phyloP scores from a whole-genome alignment of 2,113 vertebrate genomes.

The Typhlomys cinereus region DNA sequence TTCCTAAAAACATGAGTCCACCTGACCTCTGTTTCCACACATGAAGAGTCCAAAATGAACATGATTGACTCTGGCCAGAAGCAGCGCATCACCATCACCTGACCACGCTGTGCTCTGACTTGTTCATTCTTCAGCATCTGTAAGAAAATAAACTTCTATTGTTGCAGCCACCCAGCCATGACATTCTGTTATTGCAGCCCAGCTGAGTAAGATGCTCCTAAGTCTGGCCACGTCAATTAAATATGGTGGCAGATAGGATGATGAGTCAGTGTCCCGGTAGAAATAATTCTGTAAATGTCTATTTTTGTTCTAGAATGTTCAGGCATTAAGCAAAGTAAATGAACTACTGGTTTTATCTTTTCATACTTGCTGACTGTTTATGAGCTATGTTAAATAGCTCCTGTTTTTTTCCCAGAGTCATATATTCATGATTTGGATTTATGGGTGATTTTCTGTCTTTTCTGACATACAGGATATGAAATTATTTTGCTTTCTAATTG shows the following conservation, averaged over 20 bases:
- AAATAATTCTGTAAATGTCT: slow-evolving; percentile 44
- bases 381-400: neutral
- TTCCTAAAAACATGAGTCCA: neutral
- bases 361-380: neutral
- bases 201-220: neutral
- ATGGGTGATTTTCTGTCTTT: slow-evolving; percentile 44
- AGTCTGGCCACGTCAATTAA: slow-evolving; percentile 38
- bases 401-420: neutral
- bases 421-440: neutral
- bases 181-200: neutral
- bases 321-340: slow-evolving; percentile 41
- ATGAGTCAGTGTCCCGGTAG: slow-evolving; percentile 56
- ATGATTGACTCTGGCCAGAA: neutral
- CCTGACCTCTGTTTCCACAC: neutral
- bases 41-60: neutral
- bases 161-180: neutral
- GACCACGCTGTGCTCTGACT: too few species aligned
- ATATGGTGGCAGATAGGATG: slow-evolving; percentile 18
- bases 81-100: neutral
- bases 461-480: neutral
- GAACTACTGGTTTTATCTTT: neutral
- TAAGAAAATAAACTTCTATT: neutral
- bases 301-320: slow-evolving; percentile 38
- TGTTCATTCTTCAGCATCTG: neutral
- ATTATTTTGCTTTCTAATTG: slow-evolving; percentile 27